Conservation (phyloP, 2,797 vertebrate genomes). For the Acanthurus lineatus region DNA sequence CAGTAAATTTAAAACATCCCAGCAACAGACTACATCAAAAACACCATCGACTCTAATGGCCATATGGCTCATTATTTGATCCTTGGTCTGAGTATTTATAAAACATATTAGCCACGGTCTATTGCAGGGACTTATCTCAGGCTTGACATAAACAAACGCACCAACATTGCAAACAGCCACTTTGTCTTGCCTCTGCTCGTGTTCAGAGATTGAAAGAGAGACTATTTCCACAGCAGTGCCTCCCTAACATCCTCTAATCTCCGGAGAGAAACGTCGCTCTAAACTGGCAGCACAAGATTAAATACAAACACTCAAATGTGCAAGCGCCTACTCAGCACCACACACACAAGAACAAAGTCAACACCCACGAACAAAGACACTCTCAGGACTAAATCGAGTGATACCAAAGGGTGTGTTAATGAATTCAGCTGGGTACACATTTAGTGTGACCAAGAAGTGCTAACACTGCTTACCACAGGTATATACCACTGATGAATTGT, state of each 20-base stretch:
- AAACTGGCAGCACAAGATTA: slow-evolving; percentile 75
- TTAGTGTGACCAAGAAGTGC: slow-evolving; percentile 25
- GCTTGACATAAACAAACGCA: slow-evolving; percentile 57
- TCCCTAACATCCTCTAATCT: slow-evolving; percentile 71
- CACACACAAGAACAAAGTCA: slow-evolving; percentile 28
- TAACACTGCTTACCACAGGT: background rate
- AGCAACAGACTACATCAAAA: slow-evolving; percentile 41
- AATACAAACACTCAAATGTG: slow-evolving; percentile 72
- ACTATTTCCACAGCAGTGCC: slow-evolving; percentile 60
- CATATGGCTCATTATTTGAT: slow-evolving; percentile 61
- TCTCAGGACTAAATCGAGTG: slow-evolving; percentile 39
- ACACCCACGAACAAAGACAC: slow-evolving; percentile 68
- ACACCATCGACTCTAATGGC: slow-evolving; percentile 42
- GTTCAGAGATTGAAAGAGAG: slow-evolving; percentile 60
- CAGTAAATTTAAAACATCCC: slow-evolving; percentile 34
- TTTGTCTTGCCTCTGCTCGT: slow-evolving; percentile 42
- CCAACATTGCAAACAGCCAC: slow-evolving; percentile 46
- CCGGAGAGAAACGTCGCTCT: slow-evolving; percentile 57
- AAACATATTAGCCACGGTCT: slow-evolving; percentile 54
- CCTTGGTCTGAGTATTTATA: slow-evolving; percentile 40
- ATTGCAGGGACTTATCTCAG: slow-evolving; percentile 43
- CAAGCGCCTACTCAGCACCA: slow-evolving; percentile 12
- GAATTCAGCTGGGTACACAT: slow-evolving; percentile 34
- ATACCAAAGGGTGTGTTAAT: slow-evolving; percentile 52
- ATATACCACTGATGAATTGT: background rate